Base-by-base conservation (phyloP, 2,888 invertebrate genomes). In the Boloria euphrosyne region DNA sequence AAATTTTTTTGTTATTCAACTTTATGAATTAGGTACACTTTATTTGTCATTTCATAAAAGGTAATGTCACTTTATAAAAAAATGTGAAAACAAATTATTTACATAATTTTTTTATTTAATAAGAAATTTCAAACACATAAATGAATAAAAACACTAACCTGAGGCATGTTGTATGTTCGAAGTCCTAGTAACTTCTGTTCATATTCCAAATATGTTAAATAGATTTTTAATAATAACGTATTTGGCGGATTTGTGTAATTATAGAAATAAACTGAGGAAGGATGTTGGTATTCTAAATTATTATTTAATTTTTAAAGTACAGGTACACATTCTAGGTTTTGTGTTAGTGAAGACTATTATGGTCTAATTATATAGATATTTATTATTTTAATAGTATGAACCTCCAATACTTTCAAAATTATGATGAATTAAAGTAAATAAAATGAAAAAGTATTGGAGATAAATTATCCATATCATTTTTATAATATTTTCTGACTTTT, bases 131-230 rank as follows among this genome's bases (percentile, higher is more conserved):
- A 22, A 22, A n/a, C n/a, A n/a, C n/a, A n/a, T n/a, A n/a, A n/a
- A 31, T 31, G 31, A 14, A 31, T 17, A 38, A 16, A 16, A 31
- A 31, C 6, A 59, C 63, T 65, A 60, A 70, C 70, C 62, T 59
- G 62, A 65, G 58, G 53, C 70, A 70, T 70, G 70, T 50, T 70
- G 65, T 59, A 53, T 49, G 67, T 22, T 60, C 44, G 51, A 62
- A 38, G 44, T 50, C 43, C 47, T 22, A 38, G 27, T 46, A 65
- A 59, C 47, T 49, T 65, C 60, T 70, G 54, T 18, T 51, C 31
- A 50, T 54, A 44, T 38, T 65, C 43, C 22, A 46, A 47, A 60
- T 59, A 51, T n/a, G 49, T 58, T 52, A 49, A 62, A 70, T 47
- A 52, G 53, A 67, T 44, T 62, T 57, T 49, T 10, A 59, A 31